These are phyloP conservation scores for Bombus vancouverensis DNA, from an alignment of 1,140 invertebrate genomes.

Conservation along the genomic window DNA sequence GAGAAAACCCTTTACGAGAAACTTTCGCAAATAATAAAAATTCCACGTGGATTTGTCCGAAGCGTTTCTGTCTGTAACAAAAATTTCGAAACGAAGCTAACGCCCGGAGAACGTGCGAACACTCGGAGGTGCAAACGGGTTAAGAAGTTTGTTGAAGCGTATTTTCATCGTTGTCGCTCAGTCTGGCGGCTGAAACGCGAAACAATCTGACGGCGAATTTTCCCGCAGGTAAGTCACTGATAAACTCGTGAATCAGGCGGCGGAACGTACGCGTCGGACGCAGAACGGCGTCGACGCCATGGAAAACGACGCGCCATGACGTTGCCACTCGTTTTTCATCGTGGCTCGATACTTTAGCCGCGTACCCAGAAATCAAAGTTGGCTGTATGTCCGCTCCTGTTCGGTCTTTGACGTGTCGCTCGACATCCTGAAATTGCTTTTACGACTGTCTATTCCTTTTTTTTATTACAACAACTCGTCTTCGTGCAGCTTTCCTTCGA, in stretches of 20 bases:
- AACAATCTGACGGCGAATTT: conserved; percentile 3
- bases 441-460: conserved; percentile 68
- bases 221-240: not conserved
- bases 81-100: not conserved
- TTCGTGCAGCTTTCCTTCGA: not conserved
- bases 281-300: not conserved
- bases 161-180: not conserved
- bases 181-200: not conserved
- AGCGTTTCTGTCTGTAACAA: not conserved
- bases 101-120: not conserved
- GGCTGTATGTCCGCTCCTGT: not conserved
- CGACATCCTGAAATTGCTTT: conserved; percentile 66
- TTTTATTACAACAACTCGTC: not conserved
- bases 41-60: not conserved
- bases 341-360: not conserved
- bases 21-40: not conserved
- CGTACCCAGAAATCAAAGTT: not conserved
- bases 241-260: not conserved
- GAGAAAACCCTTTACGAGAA: not conserved
- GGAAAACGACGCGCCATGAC: conserved; percentile 8
- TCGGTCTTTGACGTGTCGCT: too few species aligned
- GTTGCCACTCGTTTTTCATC: conserved; percentile 6
- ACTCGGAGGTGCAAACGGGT: not conserved
- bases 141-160: not conserved
- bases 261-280: not conserved